Conservation (phyloP, 2,888 invertebrate genomes). For the Anoncus sp. region DNA sequence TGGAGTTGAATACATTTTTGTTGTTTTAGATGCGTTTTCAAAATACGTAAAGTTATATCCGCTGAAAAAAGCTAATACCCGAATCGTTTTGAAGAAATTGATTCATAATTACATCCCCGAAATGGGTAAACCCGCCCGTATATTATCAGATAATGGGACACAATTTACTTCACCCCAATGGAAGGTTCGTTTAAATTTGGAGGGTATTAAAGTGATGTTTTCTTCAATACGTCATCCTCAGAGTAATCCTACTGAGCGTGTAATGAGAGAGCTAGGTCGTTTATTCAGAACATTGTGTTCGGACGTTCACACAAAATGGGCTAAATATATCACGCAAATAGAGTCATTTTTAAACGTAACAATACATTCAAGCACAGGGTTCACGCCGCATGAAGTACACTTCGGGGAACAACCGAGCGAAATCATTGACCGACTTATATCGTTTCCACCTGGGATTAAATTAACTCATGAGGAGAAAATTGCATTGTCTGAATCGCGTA, state of each 20-base stretch:
- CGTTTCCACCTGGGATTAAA: too few relatives aligned
- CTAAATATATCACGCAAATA: constrained; percentile 10
- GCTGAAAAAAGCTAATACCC: constrained; percentile 17
- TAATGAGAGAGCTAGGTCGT: constrained; percentile 39
- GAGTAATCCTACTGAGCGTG: constrained; percentile 39
- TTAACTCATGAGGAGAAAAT: constrained; percentile 15
- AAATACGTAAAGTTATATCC: constrained; percentile 32
- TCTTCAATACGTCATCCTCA: constrained; percentile 43
- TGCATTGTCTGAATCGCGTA: too few relatives aligned
- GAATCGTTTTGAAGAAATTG: constrained; percentile 5
- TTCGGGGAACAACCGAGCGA: constrained; percentile 15
- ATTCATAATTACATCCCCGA: neutral
- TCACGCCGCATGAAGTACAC: constrained; percentile 30
- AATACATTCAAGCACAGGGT: constrained; percentile 32
- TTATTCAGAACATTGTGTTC: constrained; percentile 30
- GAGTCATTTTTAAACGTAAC: constrained; percentile 33
- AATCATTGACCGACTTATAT: constrained; percentile 21
- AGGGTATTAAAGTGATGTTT: constrained; percentile 15
- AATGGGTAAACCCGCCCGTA: constrained; percentile 12
- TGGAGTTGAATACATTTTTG: constrained; percentile 45
- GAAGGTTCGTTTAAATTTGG: neutral
- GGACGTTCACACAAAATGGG: constrained; percentile 34
- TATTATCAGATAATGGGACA: constrained; percentile 25
- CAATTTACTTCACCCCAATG: neutral
- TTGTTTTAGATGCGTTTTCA: constrained; percentile 6